phyloP scores from a whole-genome alignment of 2,888 invertebrate genomes.

The Blastobasis adustella region DNA sequence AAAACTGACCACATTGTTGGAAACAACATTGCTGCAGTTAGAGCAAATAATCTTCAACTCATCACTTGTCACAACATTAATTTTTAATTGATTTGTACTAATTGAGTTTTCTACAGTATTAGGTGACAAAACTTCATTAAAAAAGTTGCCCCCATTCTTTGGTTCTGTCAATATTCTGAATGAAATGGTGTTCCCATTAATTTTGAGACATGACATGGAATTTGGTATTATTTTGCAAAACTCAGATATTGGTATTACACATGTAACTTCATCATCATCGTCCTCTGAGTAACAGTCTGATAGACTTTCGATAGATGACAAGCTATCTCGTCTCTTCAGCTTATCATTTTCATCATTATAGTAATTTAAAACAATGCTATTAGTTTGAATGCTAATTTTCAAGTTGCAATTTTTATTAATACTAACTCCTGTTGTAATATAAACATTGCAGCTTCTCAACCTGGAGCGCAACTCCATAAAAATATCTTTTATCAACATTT shows the following conservation, averaged over 20 bases:
- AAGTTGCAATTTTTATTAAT: slow-evolving; percentile 57
- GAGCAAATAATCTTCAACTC: slow-evolving; percentile 49
- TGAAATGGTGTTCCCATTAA: slow-evolving; percentile 59
- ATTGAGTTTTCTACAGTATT: slow-evolving; percentile 23
- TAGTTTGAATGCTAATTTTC: slow-evolving; percentile 62
- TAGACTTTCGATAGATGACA: slow-evolving; percentile 64
- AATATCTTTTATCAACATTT: slow-evolving; percentile 67
- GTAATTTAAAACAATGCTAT: slow-evolving; percentile 59
- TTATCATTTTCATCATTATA: slow-evolving; percentile 37
- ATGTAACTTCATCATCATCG: slow-evolving; percentile 46
- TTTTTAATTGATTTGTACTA: slow-evolving; percentile 32
- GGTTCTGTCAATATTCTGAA: slow-evolving; percentile 66
- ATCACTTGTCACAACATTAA: slow-evolving; percentile 41
- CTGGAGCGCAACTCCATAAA: slow-evolving; percentile 76
- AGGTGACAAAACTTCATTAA: slow-evolving; percentile 48
- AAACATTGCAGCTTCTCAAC: slow-evolving; percentile 76
- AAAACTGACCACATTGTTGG: slow-evolving; percentile 65
- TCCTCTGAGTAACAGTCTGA: slow-evolving; percentile 63
- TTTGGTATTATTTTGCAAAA: slow-evolving; percentile 66
- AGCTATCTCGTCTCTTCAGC: slow-evolving; percentile 45
- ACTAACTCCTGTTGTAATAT: slow-evolving; percentile 63
- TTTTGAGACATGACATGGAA: slow-evolving; percentile 67
- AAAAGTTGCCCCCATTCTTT: slow-evolving; percentile 60
- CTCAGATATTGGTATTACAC: slow-evolving; percentile 49
- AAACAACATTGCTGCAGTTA: slow-evolving; percentile 60